Evolutionary conservation across 2,797 vertebrate genomes (phyloP), one percentile per base, ranked within the genome.

Genomic region (Hylomyscus alleni): DNA sequence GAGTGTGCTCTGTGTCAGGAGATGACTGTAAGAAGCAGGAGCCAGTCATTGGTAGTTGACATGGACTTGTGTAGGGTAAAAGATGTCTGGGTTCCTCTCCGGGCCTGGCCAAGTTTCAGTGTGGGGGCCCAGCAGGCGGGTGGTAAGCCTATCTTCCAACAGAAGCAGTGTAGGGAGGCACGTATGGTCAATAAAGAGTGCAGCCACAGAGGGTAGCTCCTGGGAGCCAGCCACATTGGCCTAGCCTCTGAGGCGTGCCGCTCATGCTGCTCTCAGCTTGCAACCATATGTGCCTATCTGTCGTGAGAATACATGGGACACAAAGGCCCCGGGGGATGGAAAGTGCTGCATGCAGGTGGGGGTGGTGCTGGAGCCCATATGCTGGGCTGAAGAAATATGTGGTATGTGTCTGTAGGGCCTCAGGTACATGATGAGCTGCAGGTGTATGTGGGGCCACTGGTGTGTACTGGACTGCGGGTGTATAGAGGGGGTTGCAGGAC

Each of bases 1-100:
- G 60, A 67, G 10, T 0, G 3, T 5, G 56, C 8, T 44, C 13
- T 54, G 11, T 0, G 0, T 11, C 37, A 44, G 75, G 26, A 52
- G 54, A n/a, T 2, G 40, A 44, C 13, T 0, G 14, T 8, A 1
- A 0, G 9, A 47, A 52, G 69, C 76, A 37, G 90, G 50, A 50
- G n/a, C 40, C 72, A 8, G 37, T 29, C 40, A 44, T 72, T 56
- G 40, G 40, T 40, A 15, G 47, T 6, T 56, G 12, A 3, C 0
- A 2, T 14, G 13, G 60, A 34, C n/a, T 15, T 0, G 19, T 56
- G 85, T 3, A 9, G 3, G 24, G 1, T 8, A 11, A 26, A 26
- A 26, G 60, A 47, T 1, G 6, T 50, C 34, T 60, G 2, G 9
- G 0, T 22, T 92, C 34, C n/a, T 24, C 19, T 52, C 58, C 91